These are phyloP conservation scores for Drosophila nikananu DNA, from an alignment of 1,140 invertebrate genomes.

Conservation along the genomic window DNA sequence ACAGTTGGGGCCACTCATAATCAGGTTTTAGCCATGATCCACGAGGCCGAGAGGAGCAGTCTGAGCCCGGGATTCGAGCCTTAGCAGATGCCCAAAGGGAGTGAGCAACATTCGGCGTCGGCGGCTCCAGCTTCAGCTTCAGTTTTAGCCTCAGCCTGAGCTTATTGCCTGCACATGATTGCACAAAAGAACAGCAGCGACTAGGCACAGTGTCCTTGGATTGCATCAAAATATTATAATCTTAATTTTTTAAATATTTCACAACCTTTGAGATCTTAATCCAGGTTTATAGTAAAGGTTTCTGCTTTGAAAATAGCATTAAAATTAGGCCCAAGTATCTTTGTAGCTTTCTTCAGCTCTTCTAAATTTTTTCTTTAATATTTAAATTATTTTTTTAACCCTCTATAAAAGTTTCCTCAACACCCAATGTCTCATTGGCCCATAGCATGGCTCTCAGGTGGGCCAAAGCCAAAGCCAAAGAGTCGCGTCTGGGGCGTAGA, in stretches of 20 bases:
- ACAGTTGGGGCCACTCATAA: conserved; percentile 79
- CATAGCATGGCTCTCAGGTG: conserved; percentile 62
- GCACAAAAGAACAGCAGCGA: conserved; percentile 58
- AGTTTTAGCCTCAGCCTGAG: conserved; percentile 19
- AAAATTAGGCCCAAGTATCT: too few relatives aligned
- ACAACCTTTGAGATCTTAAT: background rate
- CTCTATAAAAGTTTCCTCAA: background rate
- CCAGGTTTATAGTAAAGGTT: background rate
- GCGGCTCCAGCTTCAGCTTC: conserved; percentile 41
- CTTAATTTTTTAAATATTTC: background rate
- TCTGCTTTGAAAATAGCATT: background rate
- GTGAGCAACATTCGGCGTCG: conserved; percentile 39
- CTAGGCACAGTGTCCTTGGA: conserved; percentile 21
- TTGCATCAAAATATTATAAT: background rate
- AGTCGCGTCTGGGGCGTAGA: conserved; percentile 36
- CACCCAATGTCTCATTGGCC: conserved; percentile 15
- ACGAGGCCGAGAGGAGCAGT: conserved; percentile 5
- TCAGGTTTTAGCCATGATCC: conserved; percentile 73
- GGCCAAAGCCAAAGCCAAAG: conserved; percentile 33
- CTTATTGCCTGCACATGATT: conserved; percentile 76
- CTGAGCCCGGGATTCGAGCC: conserved; percentile 23
- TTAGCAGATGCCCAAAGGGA: conserved; percentile 60
- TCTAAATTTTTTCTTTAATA: background rate
- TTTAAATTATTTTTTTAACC: background rate
- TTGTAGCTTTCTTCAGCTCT: background rate